Evolutionary conservation across 2,888 invertebrate genomes (phyloP).

Genomic region (Dryobotodes eremita): DNA sequence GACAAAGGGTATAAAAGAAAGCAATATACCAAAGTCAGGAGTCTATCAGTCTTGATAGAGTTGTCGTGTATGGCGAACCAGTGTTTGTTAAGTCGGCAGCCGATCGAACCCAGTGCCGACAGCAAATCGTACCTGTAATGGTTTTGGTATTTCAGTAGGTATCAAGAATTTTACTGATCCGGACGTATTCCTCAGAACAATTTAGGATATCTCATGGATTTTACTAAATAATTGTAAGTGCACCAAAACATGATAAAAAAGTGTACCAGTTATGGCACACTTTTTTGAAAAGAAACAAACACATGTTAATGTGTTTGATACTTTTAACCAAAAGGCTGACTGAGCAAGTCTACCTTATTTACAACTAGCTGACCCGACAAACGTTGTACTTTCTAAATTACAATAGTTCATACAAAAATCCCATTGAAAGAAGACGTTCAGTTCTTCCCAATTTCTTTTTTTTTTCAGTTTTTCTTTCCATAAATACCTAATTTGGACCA

Average conservation of each 20-base stretch:
- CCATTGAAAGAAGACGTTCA: too few species aligned
- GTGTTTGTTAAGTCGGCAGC: conserved; percentile 96
- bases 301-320: too few species aligned
- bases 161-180: background rate
- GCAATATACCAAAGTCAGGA: conserved; percentile 92
- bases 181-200: background rate
- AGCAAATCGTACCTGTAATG: conserved; percentile 93
- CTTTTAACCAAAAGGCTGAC: background rate
- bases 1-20: background rate
- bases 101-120: conserved; percentile 95
- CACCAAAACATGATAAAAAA: background rate
- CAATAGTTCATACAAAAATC: too few species aligned
- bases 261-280: too few species aligned
- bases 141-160: background rate
- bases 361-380: too few species aligned
- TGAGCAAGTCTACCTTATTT: background rate
- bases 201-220: background rate
- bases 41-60: conserved; percentile 94
- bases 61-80: conserved; percentile 97
- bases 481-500: too few species aligned
- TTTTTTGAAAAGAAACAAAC: too few species aligned
- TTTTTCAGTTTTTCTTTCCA: too few species aligned
- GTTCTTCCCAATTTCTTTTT: too few species aligned
- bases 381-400: too few species aligned
- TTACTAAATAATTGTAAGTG: background rate